A percentile compares a stretch with the other conserved stretches of the same genome.
phyloP scores from a whole-genome alignment of 92 coral and sea anemone species.

The Plumapathes pennacea region DNA sequence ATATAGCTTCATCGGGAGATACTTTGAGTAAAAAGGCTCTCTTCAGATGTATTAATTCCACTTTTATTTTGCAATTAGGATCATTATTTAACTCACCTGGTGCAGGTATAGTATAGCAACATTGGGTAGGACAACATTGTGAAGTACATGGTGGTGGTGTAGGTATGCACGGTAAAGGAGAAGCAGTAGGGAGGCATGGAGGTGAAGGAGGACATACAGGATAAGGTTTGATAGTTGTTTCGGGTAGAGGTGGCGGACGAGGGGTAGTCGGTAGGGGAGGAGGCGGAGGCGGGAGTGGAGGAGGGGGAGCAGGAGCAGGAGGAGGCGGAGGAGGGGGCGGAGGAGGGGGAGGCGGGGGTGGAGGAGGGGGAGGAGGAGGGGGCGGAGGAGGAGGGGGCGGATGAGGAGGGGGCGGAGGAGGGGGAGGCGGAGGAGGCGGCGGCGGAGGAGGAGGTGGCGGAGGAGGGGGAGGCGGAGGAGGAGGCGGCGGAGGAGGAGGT shows the following conservation, averaged over 20 bases:
- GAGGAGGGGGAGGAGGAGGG: neutral
- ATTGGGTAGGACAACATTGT: too few relatives aligned
- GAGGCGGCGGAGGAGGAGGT: neutral
- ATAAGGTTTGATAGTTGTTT: neutral
- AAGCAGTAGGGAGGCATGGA: neutral
- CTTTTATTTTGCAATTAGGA: too few relatives aligned
- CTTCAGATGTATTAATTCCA: too few relatives aligned
- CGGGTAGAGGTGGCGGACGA: constrained; percentile 1
- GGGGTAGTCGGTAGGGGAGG: neutral
- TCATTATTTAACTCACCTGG: too few relatives aligned
- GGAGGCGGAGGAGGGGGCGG: constrained; percentile 3
- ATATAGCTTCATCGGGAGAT: too few relatives aligned
- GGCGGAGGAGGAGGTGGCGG: neutral
- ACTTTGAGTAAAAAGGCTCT: too few relatives aligned
- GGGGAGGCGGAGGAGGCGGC: neutral
- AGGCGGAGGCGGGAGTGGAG: neutral
- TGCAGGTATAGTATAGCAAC: neutral
- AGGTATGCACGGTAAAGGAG: constrained; percentile 5
- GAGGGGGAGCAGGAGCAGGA: constrained; percentile 20
- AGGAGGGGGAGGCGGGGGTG: neutral
- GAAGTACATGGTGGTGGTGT: constrained; percentile 9
- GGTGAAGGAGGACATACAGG: neutral
- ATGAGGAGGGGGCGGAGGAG: constrained; percentile 1
- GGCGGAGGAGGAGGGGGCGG: constrained; percentile 5
- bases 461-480: neutral